phyloP scores from a whole-genome alignment of 2,113 vertebrate genomes.

The Gavialis gangeticus region DNA sequence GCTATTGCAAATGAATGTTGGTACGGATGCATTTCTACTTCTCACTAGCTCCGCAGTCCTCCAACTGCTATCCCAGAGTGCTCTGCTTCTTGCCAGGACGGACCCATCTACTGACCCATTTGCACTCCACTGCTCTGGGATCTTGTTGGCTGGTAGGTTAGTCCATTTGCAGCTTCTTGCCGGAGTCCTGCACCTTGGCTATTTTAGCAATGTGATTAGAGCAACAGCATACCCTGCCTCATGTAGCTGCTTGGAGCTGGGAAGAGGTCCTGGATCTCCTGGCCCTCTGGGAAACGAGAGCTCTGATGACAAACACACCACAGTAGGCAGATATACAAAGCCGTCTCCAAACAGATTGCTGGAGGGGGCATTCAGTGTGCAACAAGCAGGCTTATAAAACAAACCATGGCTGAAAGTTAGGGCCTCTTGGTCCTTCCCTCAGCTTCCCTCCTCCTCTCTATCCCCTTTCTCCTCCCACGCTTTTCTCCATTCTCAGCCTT shows the following conservation, averaged over 20 bases:
- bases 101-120: not conserved
- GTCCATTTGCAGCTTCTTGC: no score
- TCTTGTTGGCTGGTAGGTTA: not conserved
- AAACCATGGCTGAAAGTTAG: no score
- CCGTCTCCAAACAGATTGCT: no score
- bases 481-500: not conserved
- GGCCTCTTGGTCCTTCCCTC: not conserved
- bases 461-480: not conserved
- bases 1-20: no score
- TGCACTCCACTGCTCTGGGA: not conserved
- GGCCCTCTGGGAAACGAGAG: fast-evolving
- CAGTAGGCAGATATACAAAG: no score
- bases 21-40: not conserved
- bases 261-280: not conserved
- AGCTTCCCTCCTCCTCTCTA: not conserved
- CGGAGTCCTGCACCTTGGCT: fast-evolving
- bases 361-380: no score
- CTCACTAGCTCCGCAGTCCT: not conserved
- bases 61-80: not conserved
- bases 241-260: not conserved
- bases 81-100: not conserved
- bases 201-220: not conserved
- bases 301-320: no score
- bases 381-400: no score
- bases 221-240: not conserved